phyloP scores from a whole-genome alignment of 1,140 invertebrate genomes.

The Aradophagus sp. region DNA sequence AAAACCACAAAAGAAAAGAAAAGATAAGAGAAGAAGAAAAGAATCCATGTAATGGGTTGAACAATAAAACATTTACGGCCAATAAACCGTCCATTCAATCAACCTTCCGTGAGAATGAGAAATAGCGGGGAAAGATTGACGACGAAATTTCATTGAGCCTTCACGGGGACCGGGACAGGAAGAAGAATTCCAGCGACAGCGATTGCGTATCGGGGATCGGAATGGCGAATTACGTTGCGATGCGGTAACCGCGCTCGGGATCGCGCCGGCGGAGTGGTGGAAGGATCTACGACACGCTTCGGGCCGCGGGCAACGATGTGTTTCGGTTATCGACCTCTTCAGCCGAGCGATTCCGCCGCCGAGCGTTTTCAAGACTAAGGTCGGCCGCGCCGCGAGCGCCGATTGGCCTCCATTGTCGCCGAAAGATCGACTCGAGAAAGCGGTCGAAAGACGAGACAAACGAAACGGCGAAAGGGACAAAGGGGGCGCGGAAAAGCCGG shows the following conservation, averaged over 20 bases:
- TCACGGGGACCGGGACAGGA: not conserved
- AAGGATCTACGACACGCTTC: conserved; percentile 65
- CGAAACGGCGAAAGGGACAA: no score
- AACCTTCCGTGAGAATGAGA: no score
- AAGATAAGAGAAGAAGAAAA: no score
- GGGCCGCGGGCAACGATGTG: conserved; percentile 68
- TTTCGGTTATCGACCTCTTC: conserved; percentile 73
- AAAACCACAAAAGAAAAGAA: no score
- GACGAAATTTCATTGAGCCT: conserved; percentile 15
- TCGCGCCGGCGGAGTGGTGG: conserved; percentile 15
- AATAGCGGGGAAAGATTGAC: not conserved
- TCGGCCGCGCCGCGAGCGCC: no score
- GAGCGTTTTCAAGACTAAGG: conserved; percentile 59
- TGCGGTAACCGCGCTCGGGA: conserved; percentile 32
- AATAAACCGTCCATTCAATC: no score
- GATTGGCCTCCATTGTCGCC: no score
- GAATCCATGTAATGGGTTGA: no score
- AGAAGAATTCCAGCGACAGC: conserved; percentile 12
- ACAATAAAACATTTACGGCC: no score
- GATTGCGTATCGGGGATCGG: conserved; percentile 35
- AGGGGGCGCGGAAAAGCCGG: no score
- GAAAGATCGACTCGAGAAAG: no score
- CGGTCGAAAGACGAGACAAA: no score
- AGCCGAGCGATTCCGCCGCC: conserved; percentile 55
- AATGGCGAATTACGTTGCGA: conserved; percentile 52